Evolutionary conservation across 2,113 vertebrate species (phyloP).

Genomic region (Mustelus asterias): DNA sequence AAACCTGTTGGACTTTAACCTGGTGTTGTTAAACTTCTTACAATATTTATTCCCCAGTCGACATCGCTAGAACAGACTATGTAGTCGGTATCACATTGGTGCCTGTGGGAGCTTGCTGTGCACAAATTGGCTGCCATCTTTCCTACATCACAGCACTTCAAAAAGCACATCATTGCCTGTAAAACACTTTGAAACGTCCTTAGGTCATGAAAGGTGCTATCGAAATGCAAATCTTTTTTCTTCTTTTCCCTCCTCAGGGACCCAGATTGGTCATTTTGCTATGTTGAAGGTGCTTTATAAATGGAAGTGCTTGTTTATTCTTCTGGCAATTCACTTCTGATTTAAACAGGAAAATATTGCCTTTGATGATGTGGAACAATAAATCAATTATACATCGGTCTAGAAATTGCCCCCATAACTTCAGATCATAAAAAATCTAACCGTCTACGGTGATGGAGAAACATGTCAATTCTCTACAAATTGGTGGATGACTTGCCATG

Average conservation of each 20-base stretch:
- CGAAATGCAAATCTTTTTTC: too few relatives aligned
- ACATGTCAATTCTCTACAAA: not conserved
- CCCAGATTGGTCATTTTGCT: not conserved
- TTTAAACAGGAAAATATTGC: not conserved
- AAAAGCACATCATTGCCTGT: too few relatives aligned
- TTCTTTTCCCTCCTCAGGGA: not conserved
- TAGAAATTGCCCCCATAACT: not conserved
- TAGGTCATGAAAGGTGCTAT: too few relatives aligned
- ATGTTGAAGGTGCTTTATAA: not conserved
- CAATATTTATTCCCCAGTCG: too few relatives aligned
- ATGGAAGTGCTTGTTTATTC: not conserved
- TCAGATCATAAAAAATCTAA: not conserved
- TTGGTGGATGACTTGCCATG: not conserved
- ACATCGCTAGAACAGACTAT: too few relatives aligned
- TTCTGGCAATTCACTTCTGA: not conserved
- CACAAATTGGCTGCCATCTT: too few relatives aligned
- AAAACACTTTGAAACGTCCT: too few relatives aligned
- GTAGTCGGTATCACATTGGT: too few relatives aligned
- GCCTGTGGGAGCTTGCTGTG: too few relatives aligned
- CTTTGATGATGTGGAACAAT: not conserved
- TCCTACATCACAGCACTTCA: too few relatives aligned
- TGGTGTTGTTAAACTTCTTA: too few relatives aligned
- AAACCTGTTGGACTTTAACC: too few relatives aligned
- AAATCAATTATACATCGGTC: not conserved
- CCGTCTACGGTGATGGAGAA: not conserved